Conservation (phyloP, 2,888 invertebrate genomes). For the Pseudoips prasinana region DNA sequence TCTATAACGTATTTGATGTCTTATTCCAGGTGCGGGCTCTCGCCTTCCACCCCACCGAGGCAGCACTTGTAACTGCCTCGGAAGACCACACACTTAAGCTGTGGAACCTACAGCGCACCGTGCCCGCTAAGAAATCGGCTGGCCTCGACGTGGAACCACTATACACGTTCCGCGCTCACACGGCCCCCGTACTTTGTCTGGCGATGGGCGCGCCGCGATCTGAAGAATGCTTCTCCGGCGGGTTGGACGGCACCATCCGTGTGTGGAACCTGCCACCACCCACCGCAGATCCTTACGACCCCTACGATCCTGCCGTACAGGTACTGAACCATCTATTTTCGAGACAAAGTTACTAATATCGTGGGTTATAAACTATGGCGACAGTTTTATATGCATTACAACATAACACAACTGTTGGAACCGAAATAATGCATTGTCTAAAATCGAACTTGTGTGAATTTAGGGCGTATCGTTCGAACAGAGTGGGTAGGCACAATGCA, state of each 20-base stretch:
- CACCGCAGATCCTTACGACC: constrained; percentile 98
- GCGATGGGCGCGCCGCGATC: constrained; percentile 97
- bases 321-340: no score
- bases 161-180: constrained; percentile 98
- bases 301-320: constrained; percentile 96
- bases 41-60: constrained; percentile 97
- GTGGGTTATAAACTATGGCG: no score
- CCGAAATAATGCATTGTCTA: no score
- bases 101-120: constrained; percentile 99
- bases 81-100: constrained; percentile 99
- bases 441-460: no score
- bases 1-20: no score
- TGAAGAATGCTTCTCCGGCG: constrained; percentile 97
- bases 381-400: no score
- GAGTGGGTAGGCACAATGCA: no score
- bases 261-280: constrained; percentile 98
- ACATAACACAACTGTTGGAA: no score
- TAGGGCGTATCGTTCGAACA: no score
- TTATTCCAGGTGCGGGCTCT: constrained; percentile 87
- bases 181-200: constrained; percentile 96
- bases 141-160: constrained; percentile 98
- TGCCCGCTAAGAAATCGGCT: constrained; percentile 97
- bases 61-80: constrained; percentile 97
- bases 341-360: no score
- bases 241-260: constrained; percentile 95